These are phyloP conservation scores for Typhlomys cinereus DNA, from an alignment of 2,113 vertebrate genomes.

Conservation along the genomic window DNA sequence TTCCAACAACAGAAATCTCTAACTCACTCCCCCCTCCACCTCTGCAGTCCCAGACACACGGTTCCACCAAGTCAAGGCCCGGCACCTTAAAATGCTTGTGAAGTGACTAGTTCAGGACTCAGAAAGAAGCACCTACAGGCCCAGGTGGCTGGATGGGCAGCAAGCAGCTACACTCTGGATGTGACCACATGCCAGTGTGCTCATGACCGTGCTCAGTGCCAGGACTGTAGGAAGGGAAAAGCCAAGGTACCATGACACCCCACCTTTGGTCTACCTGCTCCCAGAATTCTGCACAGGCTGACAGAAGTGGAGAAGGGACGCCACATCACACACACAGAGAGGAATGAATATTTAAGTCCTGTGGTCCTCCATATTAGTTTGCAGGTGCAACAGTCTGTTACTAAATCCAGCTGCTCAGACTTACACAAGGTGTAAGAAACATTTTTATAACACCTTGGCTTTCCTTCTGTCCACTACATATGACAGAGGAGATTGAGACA, in stretches of 20 bases:
- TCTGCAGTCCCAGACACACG: neutral
- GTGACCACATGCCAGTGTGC: neutral
- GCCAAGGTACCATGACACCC: neutral
- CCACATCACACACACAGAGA: no score
- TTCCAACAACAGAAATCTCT: neutral
- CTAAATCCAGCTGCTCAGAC: no score
- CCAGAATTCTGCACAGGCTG: neutral
- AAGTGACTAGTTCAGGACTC: neutral
- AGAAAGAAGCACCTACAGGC: neutral
- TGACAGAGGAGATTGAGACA: no score
- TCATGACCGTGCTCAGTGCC: neutral
- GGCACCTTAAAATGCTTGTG: neutral
- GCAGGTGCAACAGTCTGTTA: no score
- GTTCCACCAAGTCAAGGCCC: neutral
- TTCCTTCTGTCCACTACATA: no score
- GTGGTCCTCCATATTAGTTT: no score
- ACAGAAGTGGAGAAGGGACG: neutral
- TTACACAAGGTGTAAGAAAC: no score
- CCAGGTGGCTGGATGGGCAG: neutral
- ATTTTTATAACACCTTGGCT: no score
- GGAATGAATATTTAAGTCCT: no score
- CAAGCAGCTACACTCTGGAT: neutral
- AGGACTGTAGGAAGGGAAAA: neutral
- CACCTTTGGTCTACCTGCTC: rapidly evolving
- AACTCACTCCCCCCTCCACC: conserved; percentile 12